These are phyloP conservation scores for Platichthys flesus DNA, from an alignment of 2,113 vertebrate species.

Conservation along the genomic window DNA sequence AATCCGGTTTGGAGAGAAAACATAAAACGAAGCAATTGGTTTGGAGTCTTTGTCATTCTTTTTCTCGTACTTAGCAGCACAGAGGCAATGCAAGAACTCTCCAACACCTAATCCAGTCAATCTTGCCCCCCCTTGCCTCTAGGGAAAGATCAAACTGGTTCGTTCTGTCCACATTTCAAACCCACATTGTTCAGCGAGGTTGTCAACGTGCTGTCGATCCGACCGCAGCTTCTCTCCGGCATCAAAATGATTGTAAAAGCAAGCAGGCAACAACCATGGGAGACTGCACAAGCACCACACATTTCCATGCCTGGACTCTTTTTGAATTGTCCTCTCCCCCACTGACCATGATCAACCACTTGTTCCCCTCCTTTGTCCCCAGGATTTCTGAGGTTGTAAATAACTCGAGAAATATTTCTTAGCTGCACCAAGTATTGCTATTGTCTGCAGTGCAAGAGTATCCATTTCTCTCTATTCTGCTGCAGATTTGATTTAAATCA, in stretches of 20 bases:
- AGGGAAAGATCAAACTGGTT: not conserved
- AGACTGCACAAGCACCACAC: conserved; percentile 20
- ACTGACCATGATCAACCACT: conserved; percentile 44
- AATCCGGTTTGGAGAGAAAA: conserved; percentile 55
- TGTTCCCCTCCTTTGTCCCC: conserved; percentile 54
- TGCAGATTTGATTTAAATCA: conserved; percentile 59
- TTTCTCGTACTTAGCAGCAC: conserved; percentile 53
- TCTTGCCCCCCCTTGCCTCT: not conserved
- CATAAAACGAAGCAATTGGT: conserved; percentile 65
- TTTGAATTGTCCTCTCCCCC: conserved; percentile 15
- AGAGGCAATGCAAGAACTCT: conserved; percentile 14
- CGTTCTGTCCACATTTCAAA: too few species aligned
- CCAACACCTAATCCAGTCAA: conserved; percentile 16
- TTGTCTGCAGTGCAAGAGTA: conserved; percentile 64
- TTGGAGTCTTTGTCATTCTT: conserved; percentile 61
- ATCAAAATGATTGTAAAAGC: conserved; percentile 24
- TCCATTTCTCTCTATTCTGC: conserved; percentile 48
- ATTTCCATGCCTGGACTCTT: conserved; percentile 37
- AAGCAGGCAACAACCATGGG: conserved; percentile 1
- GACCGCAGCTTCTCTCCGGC: too few species aligned
- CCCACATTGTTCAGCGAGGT: conserved; percentile 17
- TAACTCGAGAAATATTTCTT: conserved; percentile 63
- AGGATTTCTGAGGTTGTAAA: conserved; percentile 73
- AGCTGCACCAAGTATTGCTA: conserved; percentile 46
- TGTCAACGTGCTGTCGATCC: conserved; percentile 4